Percentiles rank a stretch among this genome's conserved stretches.
These are phyloP conservation scores for Oreochromis grahami DNA, from an alignment of 2,797 vertebrate species.

Conservation along the genomic window DNA sequence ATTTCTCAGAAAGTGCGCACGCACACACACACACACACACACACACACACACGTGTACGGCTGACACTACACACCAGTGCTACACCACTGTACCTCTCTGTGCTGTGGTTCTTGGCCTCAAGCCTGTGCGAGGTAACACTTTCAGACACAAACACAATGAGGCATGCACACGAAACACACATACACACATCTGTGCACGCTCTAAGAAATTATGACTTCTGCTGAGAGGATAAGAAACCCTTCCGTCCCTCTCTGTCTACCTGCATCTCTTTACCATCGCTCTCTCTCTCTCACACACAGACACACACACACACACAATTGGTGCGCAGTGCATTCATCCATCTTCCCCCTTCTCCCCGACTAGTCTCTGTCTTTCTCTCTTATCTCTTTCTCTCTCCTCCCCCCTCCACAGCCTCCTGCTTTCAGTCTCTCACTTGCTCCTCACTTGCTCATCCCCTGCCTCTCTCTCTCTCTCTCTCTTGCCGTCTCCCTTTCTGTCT, in stretches of 20 bases:
- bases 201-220: constrained; percentile 66
- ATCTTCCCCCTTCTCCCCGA: constrained; percentile 59
- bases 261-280: constrained; percentile 58
- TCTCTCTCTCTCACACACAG: constrained; percentile 28
- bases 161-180: constrained; percentile 1
- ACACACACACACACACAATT: constrained; percentile 44
- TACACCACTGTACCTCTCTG: constrained; percentile 45
- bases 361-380: constrained; percentile 70
- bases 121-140: constrained; percentile 55
- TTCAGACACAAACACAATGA: constrained; percentile 46
- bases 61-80: constrained; percentile 23
- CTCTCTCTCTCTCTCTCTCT: constrained; percentile 33
- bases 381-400: constrained; percentile 64
- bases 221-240: constrained; percentile 65
- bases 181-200: constrained; percentile 52
- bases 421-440: constrained; percentile 55
- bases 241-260: constrained; percentile 61
- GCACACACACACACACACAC: neutral
- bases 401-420: constrained; percentile 65
- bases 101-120: constrained; percentile 42
- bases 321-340: constrained; percentile 64
- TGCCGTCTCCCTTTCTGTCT: constrained; percentile 35
- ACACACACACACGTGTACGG: neutral
- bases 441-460: constrained; percentile 55
- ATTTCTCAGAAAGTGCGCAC: neutral